Conservation (phyloP, 2,797 vertebrate genomes). For the Meda fulgida region DNA sequence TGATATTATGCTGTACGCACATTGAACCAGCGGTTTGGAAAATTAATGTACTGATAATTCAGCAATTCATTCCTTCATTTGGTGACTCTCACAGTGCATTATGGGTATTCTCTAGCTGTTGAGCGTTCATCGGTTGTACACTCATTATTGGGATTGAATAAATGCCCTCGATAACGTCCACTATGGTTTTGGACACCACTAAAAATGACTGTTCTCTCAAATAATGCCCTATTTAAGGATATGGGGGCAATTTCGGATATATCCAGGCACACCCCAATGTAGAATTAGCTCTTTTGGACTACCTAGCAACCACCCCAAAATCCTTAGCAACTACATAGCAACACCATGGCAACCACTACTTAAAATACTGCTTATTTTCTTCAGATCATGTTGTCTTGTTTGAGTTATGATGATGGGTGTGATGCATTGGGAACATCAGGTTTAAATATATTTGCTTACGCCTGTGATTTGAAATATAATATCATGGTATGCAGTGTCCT, state of each 20-base stretch:
- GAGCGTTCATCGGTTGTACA: neutral
- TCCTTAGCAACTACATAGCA: neutral
- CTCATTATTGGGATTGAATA: neutral
- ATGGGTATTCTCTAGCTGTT: neutral
- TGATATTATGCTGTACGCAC: neutral
- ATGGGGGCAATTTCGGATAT: neutral
- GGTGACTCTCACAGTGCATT: neutral
- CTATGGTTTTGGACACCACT: neutral
- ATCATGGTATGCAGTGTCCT: neutral
- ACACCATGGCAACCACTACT: neutral
- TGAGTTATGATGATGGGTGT: neutral
- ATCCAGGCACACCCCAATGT: neutral
- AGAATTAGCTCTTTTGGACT: neutral
- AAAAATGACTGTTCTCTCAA: neutral
- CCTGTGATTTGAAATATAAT: conserved; percentile 19
- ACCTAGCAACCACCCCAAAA: neutral
- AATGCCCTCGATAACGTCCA: neutral
- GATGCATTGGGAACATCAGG: neutral
- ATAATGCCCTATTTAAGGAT: neutral
- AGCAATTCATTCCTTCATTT: neutral
- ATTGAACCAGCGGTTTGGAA: neutral
- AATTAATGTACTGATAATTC: neutral
- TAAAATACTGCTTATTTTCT: neutral
- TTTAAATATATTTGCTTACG: conserved; percentile 19
- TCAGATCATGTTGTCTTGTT: neutral